phyloP scores from a whole-genome alignment of 2,113 vertebrate species.

The Rafetus swinhoei region DNA sequence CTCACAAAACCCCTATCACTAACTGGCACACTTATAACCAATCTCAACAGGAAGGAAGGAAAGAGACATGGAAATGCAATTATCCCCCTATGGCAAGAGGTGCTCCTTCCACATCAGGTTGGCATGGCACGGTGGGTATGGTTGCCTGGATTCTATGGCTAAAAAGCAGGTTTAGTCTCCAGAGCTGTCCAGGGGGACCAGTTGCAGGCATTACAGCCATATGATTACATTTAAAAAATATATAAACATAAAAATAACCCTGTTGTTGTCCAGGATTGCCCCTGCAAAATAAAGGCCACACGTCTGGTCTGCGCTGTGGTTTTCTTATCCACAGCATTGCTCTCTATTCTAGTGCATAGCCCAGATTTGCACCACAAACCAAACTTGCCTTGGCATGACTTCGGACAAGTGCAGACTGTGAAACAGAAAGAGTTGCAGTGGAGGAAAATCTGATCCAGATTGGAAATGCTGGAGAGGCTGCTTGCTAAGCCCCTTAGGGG shows the following conservation, averaged over 20 bases:
- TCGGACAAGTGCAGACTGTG: background rate
- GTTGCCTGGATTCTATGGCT: background rate
- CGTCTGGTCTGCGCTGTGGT: background rate
- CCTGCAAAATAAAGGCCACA: background rate
- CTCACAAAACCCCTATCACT: background rate
- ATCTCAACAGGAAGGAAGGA: background rate
- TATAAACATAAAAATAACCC: background rate
- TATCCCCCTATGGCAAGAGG: rapidly evolving
- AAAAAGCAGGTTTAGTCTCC: background rate
- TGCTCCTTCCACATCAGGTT: background rate
- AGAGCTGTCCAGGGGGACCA: background rate
- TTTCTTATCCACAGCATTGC: background rate
- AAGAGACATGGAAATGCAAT: background rate
- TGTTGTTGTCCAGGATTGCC: background rate
- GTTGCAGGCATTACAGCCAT: background rate
- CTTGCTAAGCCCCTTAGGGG: background rate
- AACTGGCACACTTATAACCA: background rate
- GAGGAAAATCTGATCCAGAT: background rate
- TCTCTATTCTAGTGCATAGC: background rate
- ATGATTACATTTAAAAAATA: background rate
- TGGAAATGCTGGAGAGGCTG: background rate
- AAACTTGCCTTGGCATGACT: background rate
- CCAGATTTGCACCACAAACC: background rate
- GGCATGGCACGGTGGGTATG: background rate
- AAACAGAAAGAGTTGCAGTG: background rate